Base-by-base conservation (phyloP, 2,797 vertebrate genomes). In the Pangasius djambal region DNA sequence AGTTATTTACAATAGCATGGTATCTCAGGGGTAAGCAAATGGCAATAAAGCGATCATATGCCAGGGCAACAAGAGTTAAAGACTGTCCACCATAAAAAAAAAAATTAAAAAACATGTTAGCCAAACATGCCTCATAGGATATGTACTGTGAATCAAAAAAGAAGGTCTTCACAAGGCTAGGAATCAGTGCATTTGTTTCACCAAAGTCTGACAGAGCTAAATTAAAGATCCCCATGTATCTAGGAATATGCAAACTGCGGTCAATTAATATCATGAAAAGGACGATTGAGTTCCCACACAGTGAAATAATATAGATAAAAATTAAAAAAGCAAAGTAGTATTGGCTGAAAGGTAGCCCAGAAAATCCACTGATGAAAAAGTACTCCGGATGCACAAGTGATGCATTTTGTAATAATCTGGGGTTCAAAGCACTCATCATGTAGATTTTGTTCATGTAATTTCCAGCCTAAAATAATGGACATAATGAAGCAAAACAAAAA, bases 361-460 rank as follows among this genome's bases (percentile, higher is more conserved):
- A 83, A 67, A 92, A 92, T 59, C 92, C 92, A 78, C 69, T 90
- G 74, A 93, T 92, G 79, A 87, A 91, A 87, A 93, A 91, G 57
- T 83, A 91, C 78, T 88, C 48, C 44, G 92, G 91, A 50, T 18
- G 89, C 48, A 92, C 87, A 74, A 91, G 34, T 9, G 90, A 88
- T n/a, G 25, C 31, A 85, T 91, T 91, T 52, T 25, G 20, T 15
- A 25, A 55, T 28, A 90, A 67, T 50, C 34, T 87, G 15, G 52
- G 50, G 72, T 89, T 90, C 83, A 84, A n/a, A 25, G 50, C 65
- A 44, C 13, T 88, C 90, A 91, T 90, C 18, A 34, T 79, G 63
- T n/a, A 40, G 34, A 44, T 40, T 40, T 48, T 37, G 25, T 1
- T 34, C 52, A n/a, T 6, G 3, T 40, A 3, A 40, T 40, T 40